Conservation (phyloP, 2,113 vertebrate species). For the Aythya baeri region DNA sequence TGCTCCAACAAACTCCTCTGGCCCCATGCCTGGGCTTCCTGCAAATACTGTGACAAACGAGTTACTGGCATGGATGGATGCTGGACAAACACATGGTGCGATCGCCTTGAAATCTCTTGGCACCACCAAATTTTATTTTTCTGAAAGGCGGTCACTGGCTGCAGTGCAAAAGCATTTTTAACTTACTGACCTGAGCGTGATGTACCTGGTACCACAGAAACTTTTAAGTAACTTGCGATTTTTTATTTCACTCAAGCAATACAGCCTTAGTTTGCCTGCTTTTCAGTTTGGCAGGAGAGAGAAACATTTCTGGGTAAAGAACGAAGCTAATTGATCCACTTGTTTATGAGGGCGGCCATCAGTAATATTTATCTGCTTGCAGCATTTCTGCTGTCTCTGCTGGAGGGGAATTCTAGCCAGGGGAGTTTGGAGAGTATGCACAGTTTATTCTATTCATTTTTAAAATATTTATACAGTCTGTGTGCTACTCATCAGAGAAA, state of each 20-base stretch:
- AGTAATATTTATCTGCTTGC: not conserved
- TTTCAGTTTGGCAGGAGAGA: not conserved
- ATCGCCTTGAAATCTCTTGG: not conserved
- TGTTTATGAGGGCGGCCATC: not conserved
- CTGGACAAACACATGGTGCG: fast-evolving
- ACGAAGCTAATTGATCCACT: not conserved
- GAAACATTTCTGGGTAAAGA: not conserved
- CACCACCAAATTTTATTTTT: not conserved
- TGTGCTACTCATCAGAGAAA: not conserved
- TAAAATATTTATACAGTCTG: not conserved
- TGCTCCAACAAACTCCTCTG: fast-evolving
- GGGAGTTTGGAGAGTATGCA: not conserved
- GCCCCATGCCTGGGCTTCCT: fast-evolving
- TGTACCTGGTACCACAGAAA: not conserved
- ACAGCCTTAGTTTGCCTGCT: not conserved
- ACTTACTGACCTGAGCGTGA: not conserved
- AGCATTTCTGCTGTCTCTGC: not conserved
- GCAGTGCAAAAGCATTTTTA: not conserved
- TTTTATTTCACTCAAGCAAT: not conserved
- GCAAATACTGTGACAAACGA: not conserved
- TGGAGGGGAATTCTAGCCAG: not conserved
- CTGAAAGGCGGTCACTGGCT: not conserved
- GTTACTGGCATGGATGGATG: fast-evolving
- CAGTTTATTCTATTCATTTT: not conserved
- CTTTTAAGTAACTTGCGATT: not conserved